These are phyloP conservation scores for Catharus bicknelli DNA, from an alignment of 2,113 vertebrate species.

Conservation along the genomic window DNA sequence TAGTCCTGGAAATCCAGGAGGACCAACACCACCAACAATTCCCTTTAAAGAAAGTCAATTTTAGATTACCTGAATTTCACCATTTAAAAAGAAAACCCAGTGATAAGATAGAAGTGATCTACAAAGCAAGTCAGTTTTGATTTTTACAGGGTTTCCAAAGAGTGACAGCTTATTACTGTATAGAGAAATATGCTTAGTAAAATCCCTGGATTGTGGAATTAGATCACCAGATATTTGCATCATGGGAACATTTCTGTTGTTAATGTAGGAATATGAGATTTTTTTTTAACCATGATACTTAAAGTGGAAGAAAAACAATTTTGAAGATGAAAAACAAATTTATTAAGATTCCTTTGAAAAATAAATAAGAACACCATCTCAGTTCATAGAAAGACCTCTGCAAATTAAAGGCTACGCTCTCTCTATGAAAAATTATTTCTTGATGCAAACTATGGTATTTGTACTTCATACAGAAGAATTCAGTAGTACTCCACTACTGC, in stretches of 20 bases:
- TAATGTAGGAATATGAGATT: not conserved
- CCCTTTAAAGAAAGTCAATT: conserved; percentile 78
- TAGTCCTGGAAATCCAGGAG: conserved; percentile 90
- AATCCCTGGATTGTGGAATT: not conserved
- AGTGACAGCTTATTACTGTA: not conserved
- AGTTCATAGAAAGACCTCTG: not conserved
- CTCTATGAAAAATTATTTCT: not conserved
- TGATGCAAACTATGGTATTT: not conserved
- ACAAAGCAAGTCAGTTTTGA: not conserved
- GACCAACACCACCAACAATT: conserved; percentile 85
- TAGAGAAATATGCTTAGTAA: not conserved
- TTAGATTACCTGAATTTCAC: not conserved
- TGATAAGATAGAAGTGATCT: not conserved
- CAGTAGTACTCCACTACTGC: not conserved
- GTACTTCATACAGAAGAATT: not conserved
- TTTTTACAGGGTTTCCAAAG: not conserved
- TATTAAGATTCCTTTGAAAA: not conserved
- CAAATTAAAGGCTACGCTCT: not conserved
- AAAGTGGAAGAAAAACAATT: not conserved
- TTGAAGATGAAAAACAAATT: accelerated
- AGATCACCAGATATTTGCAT: not conserved
- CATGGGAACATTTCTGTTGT: not conserved
- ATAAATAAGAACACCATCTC: not conserved
- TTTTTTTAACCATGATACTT: not conserved
- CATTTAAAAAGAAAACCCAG: not conserved